A percentile compares a stretch with the other conserved stretches of the same genome.
Evolutionary conservation across 1,140 invertebrate genomes (phyloP).

Genomic region (Nasonia longicornis): DNA sequence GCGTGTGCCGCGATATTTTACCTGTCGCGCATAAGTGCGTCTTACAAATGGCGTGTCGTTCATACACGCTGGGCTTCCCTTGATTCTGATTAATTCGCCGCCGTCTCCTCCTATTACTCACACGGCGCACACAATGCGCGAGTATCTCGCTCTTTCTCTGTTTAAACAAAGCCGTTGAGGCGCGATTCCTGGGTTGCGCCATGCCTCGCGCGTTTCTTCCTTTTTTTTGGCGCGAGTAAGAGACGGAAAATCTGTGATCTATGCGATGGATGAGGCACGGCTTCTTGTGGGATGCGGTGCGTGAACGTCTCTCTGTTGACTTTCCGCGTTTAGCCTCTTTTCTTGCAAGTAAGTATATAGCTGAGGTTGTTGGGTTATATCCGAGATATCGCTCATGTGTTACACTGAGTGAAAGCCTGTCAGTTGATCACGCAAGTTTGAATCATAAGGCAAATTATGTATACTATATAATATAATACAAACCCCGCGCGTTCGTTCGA

Average conservation of each 20-base stretch:
- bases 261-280: too few relatives aligned
- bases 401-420: too few relatives aligned
- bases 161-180: background rate
- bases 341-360: too few relatives aligned
- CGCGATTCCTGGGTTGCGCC: background rate
- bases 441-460: too few relatives aligned
- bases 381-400: too few relatives aligned
- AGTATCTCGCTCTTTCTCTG: background rate
- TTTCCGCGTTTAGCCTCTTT: too few relatives aligned
- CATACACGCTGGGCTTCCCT: slow-evolving; percentile 15
- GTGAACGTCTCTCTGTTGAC: too few relatives aligned
- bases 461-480: background rate
- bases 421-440: too few relatives aligned
- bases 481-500: background rate
- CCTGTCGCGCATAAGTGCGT: slow-evolving; percentile 41
- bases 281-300: too few relatives aligned
- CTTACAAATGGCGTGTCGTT: slow-evolving; percentile 38
- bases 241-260: too few relatives aligned
- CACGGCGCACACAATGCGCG: background rate
- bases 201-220: background rate
- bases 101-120: slow-evolving; percentile 40
- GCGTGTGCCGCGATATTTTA: slow-evolving; percentile 31
- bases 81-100: slow-evolving; percentile 44
- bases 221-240: too few relatives aligned
- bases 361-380: too few relatives aligned